Evolutionary conservation across 2,888 invertebrate genomes (phyloP).

Genomic region (Drepana falcataria): DNA sequence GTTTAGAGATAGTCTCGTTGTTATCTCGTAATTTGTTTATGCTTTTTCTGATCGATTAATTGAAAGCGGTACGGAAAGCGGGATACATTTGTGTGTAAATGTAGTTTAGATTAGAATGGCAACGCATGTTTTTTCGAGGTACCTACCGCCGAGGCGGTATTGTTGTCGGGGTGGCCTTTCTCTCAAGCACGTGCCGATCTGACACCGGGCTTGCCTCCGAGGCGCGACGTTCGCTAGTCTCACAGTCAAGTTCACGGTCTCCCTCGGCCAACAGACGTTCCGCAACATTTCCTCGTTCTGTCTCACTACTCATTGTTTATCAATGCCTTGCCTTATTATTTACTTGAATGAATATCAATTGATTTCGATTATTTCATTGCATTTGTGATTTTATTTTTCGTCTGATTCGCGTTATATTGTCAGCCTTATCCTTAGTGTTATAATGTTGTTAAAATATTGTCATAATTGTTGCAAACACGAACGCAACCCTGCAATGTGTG

Average conservation of each 20-base stretch:
- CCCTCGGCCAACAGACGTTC: conserved; percentile 28
- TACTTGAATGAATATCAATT: conserved; percentile 18
- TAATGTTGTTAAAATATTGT: no score
- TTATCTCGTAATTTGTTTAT: not conserved
- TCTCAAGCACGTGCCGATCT: conserved; percentile 24
- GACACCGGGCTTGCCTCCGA: conserved; percentile 23
- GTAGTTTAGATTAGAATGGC: not conserved
- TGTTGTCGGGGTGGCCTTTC: conserved; percentile 27
- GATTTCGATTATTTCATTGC: not conserved
- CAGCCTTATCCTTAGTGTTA: no score
- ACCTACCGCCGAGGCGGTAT: conserved; percentile 1
- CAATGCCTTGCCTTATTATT: conserved; percentile 20
- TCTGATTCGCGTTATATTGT: no score
- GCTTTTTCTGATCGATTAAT: not conserved
- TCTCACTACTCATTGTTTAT: conserved; percentile 34
- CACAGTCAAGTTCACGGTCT: conserved; percentile 69
- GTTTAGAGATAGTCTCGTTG: not conserved
- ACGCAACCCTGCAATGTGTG: not conserved
- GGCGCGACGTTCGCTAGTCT: conserved; percentile 44
- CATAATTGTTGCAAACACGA: no score
- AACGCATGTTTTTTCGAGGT: conserved; percentile 1
- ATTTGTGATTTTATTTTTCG: not conserved
- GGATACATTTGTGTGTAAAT: not conserved
- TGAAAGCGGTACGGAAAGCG: not conserved
- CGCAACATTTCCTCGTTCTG: conserved; percentile 43